Percentiles rank a stretch among this genome's conserved stretches.
phyloP scores from a whole-genome alignment of 2,797 vertebrate genomes.

The Melanotaenia boesemani region DNA sequence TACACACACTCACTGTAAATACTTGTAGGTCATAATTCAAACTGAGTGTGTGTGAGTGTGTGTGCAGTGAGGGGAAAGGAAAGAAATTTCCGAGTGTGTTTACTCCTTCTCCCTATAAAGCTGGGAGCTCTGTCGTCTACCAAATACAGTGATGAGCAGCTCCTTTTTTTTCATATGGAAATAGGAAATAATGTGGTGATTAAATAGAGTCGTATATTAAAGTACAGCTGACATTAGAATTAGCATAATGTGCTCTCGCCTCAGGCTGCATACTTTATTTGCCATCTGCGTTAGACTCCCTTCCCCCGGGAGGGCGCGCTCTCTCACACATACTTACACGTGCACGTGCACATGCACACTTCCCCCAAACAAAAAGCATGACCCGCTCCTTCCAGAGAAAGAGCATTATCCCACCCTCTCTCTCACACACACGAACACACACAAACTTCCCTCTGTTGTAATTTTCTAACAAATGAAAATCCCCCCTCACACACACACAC shows the following conservation, averaged over 20 bases:
- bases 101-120: too few species aligned
- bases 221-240: constrained; percentile 99
- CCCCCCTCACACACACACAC: background rate
- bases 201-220: constrained; percentile 99
- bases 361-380: constrained; percentile 89
- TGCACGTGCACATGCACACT: constrained; percentile 41
- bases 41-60: background rate
- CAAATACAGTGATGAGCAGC: constrained; percentile 46
- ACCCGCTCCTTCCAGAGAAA: constrained; percentile 73
- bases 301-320: constrained; percentile 90
- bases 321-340: constrained; percentile 46
- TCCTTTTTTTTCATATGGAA: constrained; percentile 94
- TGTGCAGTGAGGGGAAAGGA: too few species aligned
- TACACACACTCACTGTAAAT: constrained; percentile 13
- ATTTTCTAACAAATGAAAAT: too few species aligned
- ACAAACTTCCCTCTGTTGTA: too few species aligned
- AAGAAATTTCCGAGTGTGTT: too few species aligned
- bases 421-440: background rate
- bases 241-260: constrained; percentile 99
- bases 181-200: constrained; percentile 99
- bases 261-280: constrained; percentile 99
- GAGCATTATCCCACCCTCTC: constrained; percentile 66
- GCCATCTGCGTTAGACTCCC: constrained; percentile 98
- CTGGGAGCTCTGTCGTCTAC: too few species aligned
- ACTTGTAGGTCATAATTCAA: constrained; percentile 23